A percentile compares a stretch with the other conserved stretches of the same genome.
Evolutionary conservation across 2,797 vertebrate species (phyloP).

Genomic region (Gadopsis marmoratus): DNA sequence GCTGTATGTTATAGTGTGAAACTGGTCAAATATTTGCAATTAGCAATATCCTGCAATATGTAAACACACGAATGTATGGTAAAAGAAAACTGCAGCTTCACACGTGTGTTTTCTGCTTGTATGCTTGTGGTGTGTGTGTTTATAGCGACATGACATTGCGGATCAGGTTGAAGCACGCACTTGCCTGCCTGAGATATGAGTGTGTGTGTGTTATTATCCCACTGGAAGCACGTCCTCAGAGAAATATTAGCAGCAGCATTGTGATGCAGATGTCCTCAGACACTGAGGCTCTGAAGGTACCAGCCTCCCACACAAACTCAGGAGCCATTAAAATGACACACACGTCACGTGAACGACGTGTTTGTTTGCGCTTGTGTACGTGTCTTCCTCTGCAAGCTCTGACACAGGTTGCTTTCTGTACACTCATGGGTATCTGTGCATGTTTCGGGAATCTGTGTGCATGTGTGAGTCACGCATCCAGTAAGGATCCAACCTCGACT

Average conservation of each 20-base stretch:
- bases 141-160: constrained; percentile 15
- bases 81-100: neutral
- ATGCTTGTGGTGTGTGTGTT: neutral
- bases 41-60: neutral
- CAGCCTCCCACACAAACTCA: constrained; percentile 60
- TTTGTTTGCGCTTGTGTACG: neutral
- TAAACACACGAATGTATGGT: neutral
- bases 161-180: constrained; percentile 1
- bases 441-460: constrained; percentile 28
- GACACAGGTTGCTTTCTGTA: neutral
- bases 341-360: constrained; percentile 15
- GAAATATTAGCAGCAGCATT: constrained; percentile 37
- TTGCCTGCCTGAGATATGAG: constrained; percentile 12
- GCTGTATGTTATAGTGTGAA: neutral
- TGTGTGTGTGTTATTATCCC: constrained; percentile 16
- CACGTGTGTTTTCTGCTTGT: neutral
- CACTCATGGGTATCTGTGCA: constrained; percentile 17
- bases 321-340: constrained; percentile 30
- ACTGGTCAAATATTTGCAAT: neutral
- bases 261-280: constrained; percentile 68
- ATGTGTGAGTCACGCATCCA: constrained; percentile 56
- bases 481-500: constrained; percentile 68
- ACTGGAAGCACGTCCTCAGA: constrained; percentile 12
- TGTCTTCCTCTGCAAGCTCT: neutral
- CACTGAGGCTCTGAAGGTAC: constrained; percentile 46